Conservation (phyloP, 2,888 invertebrate species). For the Heliconius hortense region DNA sequence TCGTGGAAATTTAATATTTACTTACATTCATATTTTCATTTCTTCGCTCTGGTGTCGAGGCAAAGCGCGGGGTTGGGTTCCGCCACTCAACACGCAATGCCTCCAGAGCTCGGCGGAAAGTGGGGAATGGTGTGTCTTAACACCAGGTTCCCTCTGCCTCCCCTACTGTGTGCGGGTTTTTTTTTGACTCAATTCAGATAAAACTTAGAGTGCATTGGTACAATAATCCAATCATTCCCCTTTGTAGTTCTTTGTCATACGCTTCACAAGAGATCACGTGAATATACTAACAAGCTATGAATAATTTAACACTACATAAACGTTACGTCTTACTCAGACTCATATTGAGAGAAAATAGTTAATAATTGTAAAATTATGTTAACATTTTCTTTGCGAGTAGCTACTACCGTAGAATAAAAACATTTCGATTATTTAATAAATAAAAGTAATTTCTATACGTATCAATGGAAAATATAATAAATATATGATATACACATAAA, state of each 20-base stretch:
- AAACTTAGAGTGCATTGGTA: not conserved
- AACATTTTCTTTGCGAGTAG: not conserved
- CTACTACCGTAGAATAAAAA: slow-evolving; percentile 1
- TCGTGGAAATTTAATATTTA: too few relatives aligned
- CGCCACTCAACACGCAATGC: too few relatives aligned
- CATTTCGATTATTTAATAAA: slow-evolving; percentile 6
- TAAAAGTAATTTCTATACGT: slow-evolving; percentile 11
- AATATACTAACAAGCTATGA: slow-evolving; percentile 53
- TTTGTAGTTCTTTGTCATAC: slow-evolving; percentile 50
- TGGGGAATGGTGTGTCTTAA: too few relatives aligned
- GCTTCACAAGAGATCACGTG: slow-evolving; percentile 58
- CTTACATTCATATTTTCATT: too few relatives aligned
- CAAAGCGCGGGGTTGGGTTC: too few relatives aligned
- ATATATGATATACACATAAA: not conserved
- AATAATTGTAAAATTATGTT: slow-evolving; percentile 17
- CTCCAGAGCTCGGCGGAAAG: too few relatives aligned
- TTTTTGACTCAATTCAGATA: not conserved
- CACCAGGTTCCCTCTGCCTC: too few relatives aligned
- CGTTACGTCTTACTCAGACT: slow-evolving; percentile 32
- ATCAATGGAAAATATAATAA: not conserved
- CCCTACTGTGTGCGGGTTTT: too few relatives aligned
- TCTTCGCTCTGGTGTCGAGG: too few relatives aligned
- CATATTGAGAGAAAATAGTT: slow-evolving; percentile 37
- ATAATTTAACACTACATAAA: slow-evolving; percentile 50
- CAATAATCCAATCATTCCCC: slow-evolving; percentile 4